Base-by-base conservation (phyloP, 2,113 vertebrate species). In the Apodemus sylvaticus region DNA sequence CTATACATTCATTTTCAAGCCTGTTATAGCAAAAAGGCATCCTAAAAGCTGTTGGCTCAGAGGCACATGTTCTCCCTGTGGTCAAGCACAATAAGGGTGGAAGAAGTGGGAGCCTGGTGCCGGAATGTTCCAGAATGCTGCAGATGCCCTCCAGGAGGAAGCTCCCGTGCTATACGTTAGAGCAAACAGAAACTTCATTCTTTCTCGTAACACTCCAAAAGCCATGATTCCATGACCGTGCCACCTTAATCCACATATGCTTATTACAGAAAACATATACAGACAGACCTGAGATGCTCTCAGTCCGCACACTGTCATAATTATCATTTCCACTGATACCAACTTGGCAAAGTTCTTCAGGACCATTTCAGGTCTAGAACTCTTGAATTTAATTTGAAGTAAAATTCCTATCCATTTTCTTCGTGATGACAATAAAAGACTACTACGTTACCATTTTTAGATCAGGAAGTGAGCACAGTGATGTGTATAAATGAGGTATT, bases 301-400 rank as follows among this genome's bases (percentile, higher is more conserved):
- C 62, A 89, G 66, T 60, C 74, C 79, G 64, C 1, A 11, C 7
- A 34, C 48, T 5, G 10, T 11, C 71, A 29, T 58, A 81, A 51
- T 78, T 34, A 66, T 1, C 16, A 39, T 68, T 78, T 92, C 70
- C 51, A 85, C 17, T 13, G 16, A 60, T 51, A 78, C 16, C 58
- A 89, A 42, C 8, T 58, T 94, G 14, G 39, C 85, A 92, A 24
- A 62, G n/a, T 62, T 95, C 53, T 79, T 55, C 34, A 83, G 12
- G 79, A 36, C 66, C 22, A 85, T 92, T 85, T 93, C 73, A 71
- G 45, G 29, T 76, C 58, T 60, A 78, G 34, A 89, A 74, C 77
- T 94, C 85, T 86, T 83, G 29, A 94, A 93, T 53, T 74, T 83
- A 77, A 91, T 20, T 42, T 81, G 77, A 95, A 76, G 58, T 39